phyloP scores from a whole-genome alignment of 2,888 invertebrate species.

The Flexamia atlantica region DNA sequence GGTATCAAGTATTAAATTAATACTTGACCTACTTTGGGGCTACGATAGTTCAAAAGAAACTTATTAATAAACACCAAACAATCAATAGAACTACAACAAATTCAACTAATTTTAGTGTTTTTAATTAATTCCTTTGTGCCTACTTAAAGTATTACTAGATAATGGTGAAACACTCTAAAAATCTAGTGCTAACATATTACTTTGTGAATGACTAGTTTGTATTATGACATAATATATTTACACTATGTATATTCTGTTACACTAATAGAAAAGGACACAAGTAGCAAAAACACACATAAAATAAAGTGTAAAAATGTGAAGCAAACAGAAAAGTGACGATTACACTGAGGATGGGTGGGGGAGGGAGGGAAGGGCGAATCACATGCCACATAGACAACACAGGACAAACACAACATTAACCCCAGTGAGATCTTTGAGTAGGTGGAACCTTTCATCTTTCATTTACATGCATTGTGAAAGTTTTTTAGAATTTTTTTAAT shows the following conservation, averaged over 20 bases:
- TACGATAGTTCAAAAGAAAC: too few relatives aligned
- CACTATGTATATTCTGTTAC: constrained; percentile 1
- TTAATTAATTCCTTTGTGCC: too few relatives aligned
- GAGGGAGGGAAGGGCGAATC: constrained; percentile 64
- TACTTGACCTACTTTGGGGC: too few relatives aligned
- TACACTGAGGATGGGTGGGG: constrained; percentile 70
- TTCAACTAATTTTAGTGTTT: too few relatives aligned
- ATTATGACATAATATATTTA: neutral
- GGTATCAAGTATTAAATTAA: too few relatives aligned
- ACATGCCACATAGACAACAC: constrained; percentile 70
- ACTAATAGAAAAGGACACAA: constrained; percentile 45
- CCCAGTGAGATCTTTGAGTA: neutral
- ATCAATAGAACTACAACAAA: too few relatives aligned
- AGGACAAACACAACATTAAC: constrained; percentile 53
- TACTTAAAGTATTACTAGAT: neutral
- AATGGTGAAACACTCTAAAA: neutral
- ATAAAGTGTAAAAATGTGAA: constrained; percentile 62
- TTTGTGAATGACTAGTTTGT: neutral
- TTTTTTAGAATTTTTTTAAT: neutral
- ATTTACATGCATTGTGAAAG: constrained; percentile 58
- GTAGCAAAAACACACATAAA: constrained; percentile 44
- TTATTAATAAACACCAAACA: too few relatives aligned
- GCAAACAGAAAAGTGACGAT: constrained; percentile 68
- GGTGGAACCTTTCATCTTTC: constrained; percentile 53
- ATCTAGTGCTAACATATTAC: neutral